These are phyloP conservation scores for Yponomeuta plumbellus DNA, from an alignment of 2,888 invertebrate species.

Conservation along the genomic window DNA sequence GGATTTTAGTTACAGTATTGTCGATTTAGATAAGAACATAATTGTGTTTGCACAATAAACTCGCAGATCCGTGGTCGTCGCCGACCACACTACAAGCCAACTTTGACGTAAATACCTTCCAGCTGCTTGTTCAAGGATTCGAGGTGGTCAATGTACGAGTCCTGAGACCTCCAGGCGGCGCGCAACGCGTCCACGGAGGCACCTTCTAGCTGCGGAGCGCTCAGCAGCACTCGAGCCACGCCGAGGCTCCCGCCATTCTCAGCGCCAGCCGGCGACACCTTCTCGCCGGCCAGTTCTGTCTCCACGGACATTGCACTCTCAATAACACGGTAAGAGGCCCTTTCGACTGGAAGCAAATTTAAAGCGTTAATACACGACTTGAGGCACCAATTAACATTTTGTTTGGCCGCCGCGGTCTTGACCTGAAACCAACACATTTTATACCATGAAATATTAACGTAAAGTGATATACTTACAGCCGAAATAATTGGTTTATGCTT, in stretches of 20 bases:
- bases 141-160: constrained; percentile 84
- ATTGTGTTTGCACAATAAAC: constrained; percentile 48
- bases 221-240: constrained; percentile 78
- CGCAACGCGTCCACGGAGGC: constrained; percentile 80
- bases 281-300: constrained; percentile 66
- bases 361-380: constrained; percentile 41
- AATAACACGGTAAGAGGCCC: constrained; percentile 57
- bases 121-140: constrained; percentile 84
- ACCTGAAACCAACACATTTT: constrained; percentile 19
- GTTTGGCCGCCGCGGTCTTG: constrained; percentile 32
- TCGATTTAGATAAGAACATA: constrained; percentile 65
- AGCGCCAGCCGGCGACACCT: constrained; percentile 51
- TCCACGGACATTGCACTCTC: constrained; percentile 75
- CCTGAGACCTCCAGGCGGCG: constrained; percentile 84
- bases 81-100: constrained; percentile 66
- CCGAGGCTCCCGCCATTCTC: constrained; percentile 69
- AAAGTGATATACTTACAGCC: constrained; percentile 24
- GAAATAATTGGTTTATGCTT: constrained; percentile 18
- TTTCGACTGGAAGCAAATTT: constrained; percentile 68
- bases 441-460: constrained; percentile 21
- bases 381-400: constrained; percentile 37
- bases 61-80: constrained; percentile 42
- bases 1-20: constrained; percentile 73
- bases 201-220: constrained; percentile 79
- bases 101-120: constrained; percentile 83